Conservation (phyloP, 2,113 vertebrate species). For the Ageneiosus marmoratus region DNA sequence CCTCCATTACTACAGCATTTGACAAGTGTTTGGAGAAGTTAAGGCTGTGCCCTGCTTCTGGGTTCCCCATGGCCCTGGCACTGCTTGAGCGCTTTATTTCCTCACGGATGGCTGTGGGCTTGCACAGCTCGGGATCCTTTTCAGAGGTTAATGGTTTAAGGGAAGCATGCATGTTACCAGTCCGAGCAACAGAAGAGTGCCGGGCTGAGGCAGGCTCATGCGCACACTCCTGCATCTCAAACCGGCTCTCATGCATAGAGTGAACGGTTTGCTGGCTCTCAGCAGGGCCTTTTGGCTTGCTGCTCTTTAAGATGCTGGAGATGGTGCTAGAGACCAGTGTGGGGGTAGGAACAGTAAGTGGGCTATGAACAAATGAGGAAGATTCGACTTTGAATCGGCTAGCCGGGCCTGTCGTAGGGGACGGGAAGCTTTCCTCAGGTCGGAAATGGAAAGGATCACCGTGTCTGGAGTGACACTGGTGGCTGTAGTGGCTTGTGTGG, state of each 20-base stretch:
- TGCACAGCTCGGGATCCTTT: constrained; percentile 74
- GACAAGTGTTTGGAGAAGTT: constrained; percentile 85
- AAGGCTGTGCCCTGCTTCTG: constrained; percentile 74
- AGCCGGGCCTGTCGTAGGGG: constrained; percentile 59
- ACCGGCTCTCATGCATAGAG: constrained; percentile 65
- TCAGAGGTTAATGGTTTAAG: constrained; percentile 72
- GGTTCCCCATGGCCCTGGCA: constrained; percentile 77
- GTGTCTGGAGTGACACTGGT: constrained; percentile 68
- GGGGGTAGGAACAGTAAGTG: constrained; percentile 63
- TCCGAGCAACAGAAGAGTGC: constrained; percentile 28
- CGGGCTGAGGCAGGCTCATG: constrained; percentile 78
- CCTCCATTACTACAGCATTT: constrained; percentile 85
- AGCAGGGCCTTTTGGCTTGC: constrained; percentile 3
- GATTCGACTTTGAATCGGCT: constrained; percentile 67
- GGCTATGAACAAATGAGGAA: constrained; percentile 67
- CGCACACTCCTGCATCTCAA: constrained; percentile 74
- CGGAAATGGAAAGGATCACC: constrained; percentile 46
- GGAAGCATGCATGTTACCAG: constrained; percentile 79
- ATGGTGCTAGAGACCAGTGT: constrained; percentile 63
- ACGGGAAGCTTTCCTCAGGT: constrained; percentile 63
- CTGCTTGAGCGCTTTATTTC: constrained; percentile 79
- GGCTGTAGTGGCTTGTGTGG: constrained; percentile 67
- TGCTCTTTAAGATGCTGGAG: constrained; percentile 62
- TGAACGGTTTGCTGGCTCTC: constrained; percentile 62
- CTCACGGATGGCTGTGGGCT: constrained; percentile 76